These are phyloP conservation scores for Mactra quadrangularis DNA, from an alignment of 1,140 invertebrate species.

Conservation along the genomic window DNA sequence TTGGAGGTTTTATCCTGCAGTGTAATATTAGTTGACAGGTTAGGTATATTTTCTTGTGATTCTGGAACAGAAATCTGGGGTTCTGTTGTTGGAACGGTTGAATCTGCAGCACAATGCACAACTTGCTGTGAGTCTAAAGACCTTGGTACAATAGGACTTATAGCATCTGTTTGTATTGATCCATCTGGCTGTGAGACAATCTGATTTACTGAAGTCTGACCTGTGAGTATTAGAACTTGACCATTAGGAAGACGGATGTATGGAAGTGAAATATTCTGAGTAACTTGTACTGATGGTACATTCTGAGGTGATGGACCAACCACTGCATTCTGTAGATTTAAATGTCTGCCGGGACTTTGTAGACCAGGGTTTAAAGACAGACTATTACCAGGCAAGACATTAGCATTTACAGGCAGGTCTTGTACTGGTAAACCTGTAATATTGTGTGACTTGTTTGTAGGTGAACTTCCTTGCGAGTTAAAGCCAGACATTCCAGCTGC, in stretches of 20 bases:
- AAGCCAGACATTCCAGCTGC: constrained; percentile 52
- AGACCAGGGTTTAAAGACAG: not conserved
- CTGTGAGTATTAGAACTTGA: constrained; percentile 47
- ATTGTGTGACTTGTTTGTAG: not conserved
- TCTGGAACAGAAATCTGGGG: constrained; percentile 39
- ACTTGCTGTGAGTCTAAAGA: constrained; percentile 26
- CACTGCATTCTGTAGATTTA: constrained; percentile 7
- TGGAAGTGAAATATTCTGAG: constrained; percentile 54
- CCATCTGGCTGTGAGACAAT: constrained; percentile 23
- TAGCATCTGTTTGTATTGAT: not conserved
- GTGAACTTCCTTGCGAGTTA: constrained; percentile 48
- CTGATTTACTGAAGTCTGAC: constrained; percentile 37
- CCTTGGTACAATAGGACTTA: not conserved
- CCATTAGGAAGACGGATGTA: constrained; percentile 55
- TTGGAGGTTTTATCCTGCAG: not conserved
- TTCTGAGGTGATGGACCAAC: constrained; percentile 35
- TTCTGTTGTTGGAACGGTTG: constrained; percentile 22
- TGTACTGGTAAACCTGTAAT: not conserved
- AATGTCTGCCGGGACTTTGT: not conserved
- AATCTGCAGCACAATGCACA: constrained; percentile 51
- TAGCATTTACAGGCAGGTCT: constrained; percentile 12
- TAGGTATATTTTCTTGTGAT: not conserved
- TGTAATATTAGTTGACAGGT: not conserved
- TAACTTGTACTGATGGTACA: constrained; percentile 47
- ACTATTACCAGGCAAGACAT: not conserved